A percentile compares a stretch with the other conserved stretches of the same genome.
Evolutionary conservation across 2,888 invertebrate genomes (phyloP).

Genomic region (Dinocampus coccinellae): DNA sequence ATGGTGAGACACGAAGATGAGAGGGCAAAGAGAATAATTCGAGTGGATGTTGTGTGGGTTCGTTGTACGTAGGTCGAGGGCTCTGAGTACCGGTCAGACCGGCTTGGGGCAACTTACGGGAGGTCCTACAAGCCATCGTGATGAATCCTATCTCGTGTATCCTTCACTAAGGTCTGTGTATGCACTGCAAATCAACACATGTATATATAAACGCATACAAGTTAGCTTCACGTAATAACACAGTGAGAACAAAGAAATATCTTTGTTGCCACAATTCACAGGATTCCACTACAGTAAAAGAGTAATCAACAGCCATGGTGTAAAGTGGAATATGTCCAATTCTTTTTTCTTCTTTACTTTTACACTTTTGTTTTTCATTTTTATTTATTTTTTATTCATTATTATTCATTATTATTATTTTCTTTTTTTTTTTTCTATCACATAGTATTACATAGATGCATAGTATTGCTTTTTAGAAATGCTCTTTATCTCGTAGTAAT

Average conservation of each 20-base stretch:
- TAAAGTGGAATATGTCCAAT: not conserved
- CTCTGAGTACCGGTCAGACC: constrained; percentile 59
- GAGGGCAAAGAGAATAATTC: constrained; percentile 21
- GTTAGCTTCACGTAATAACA: constrained; percentile 31
- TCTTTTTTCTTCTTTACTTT: not conserved
- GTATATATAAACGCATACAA: not conserved
- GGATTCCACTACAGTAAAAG: constrained; percentile 8
- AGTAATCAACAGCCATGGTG: not conserved
- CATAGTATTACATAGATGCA: no score
- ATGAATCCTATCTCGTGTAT: constrained; percentile 4
- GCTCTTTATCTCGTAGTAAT: not conserved
- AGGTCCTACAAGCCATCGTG: constrained; percentile 48
- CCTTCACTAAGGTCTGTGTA: not conserved
- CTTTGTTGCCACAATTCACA: constrained; percentile 36
- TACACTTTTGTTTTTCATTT: not conserved
- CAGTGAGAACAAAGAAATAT: constrained; percentile 51
- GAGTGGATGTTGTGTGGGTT: constrained; percentile 41
- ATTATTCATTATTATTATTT: no score
- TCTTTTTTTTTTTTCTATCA: no score
- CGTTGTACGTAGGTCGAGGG: constrained; percentile 42
- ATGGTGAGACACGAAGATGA: constrained; percentile 17
- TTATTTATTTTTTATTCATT: no score
- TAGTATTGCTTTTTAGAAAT: constrained; percentile 7
- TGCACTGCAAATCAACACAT: not conserved
- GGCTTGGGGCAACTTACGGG: constrained; percentile 56